A percentile compares a stretch with the other conserved stretches of the same genome.
These are phyloP conservation scores for Leptinotarsa rubiginosa DNA, from an alignment of 2,888 invertebrate species.

Conservation along the genomic window DNA sequence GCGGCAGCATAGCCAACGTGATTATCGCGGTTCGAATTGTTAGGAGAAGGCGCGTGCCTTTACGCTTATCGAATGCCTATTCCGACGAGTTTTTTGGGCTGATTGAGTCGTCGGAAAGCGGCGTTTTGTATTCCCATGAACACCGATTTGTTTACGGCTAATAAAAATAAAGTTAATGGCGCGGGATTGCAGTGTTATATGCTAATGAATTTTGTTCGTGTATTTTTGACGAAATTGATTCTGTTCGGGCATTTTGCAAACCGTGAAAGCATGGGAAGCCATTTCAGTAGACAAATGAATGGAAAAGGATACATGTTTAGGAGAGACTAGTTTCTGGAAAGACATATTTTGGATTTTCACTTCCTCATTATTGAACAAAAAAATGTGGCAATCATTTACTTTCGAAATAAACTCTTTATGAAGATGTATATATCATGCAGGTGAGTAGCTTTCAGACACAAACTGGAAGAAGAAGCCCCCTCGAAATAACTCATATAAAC, in stretches of 20 bases:
- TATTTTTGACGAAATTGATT: neutral
- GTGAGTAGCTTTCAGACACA: too few relatives aligned
- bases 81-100: slow-evolving; percentile 40
- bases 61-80: slow-evolving; percentile 61
- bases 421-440: too few relatives aligned
- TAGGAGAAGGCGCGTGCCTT: slow-evolving; percentile 58
- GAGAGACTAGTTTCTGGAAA: too few relatives aligned
- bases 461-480: too few relatives aligned
- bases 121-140: slow-evolving; percentile 23
- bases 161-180: slow-evolving; percentile 13
- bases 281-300: too few relatives aligned
- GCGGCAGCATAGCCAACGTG: slow-evolving; percentile 63
- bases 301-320: too few relatives aligned
- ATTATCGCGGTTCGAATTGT: slow-evolving; percentile 61
- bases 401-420: too few relatives aligned
- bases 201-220: neutral
- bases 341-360: too few relatives aligned
- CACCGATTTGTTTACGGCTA: slow-evolving; percentile 19
- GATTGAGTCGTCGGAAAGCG: slow-evolving; percentile 39
- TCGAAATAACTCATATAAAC: too few relatives aligned
- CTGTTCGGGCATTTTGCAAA: neutral
- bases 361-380: too few relatives aligned
- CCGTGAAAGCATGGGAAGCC: too few relatives aligned
- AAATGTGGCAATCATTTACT: too few relatives aligned
- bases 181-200: neutral